phyloP scores from a whole-genome alignment of 2,113 vertebrate genomes.

The Daphoenositta chrysoptera region DNA sequence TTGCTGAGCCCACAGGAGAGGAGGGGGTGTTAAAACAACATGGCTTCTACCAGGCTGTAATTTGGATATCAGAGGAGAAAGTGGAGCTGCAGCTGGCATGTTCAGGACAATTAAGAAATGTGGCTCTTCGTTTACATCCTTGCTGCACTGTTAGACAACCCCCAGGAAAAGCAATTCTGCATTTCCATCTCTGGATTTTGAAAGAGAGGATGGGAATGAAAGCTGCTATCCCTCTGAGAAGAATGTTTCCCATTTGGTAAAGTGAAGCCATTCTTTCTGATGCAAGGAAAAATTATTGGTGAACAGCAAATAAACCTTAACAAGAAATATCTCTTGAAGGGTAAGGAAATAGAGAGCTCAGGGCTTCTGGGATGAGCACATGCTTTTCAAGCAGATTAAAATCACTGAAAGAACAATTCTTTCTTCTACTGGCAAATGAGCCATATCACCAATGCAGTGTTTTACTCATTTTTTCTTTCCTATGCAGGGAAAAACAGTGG shows the following conservation, averaged over 20 bases:
- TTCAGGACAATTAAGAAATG: not conserved
- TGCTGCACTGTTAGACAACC: not conserved
- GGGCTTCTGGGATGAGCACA: not conserved
- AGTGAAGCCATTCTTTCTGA: not conserved
- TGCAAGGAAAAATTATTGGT: not conserved
- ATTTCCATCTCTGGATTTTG: not conserved
- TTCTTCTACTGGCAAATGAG: not conserved
- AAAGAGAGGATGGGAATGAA: not conserved
- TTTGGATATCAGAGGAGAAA: not conserved
- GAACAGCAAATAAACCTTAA: not conserved
- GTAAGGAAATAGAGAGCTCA: not conserved
- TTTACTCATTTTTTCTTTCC: not conserved
- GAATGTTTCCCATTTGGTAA: not conserved
- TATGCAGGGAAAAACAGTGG: not conserved
- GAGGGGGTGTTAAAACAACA: not conserved
- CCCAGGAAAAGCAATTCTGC: not conserved
- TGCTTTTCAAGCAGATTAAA: constrained; percentile 1
- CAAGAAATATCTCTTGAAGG: not conserved
- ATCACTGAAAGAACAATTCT: not conserved
- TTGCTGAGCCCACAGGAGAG: not conserved
- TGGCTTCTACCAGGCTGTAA: not conserved
- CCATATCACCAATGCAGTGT: not conserved
- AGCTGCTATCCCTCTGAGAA: not conserved
- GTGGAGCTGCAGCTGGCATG: not conserved
- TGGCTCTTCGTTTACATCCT: not conserved